Evolutionary conservation across 2,888 invertebrate species (phyloP), one percentile per base, ranked within the genome.

Genomic region (Leptothorax acervorum): DNA sequence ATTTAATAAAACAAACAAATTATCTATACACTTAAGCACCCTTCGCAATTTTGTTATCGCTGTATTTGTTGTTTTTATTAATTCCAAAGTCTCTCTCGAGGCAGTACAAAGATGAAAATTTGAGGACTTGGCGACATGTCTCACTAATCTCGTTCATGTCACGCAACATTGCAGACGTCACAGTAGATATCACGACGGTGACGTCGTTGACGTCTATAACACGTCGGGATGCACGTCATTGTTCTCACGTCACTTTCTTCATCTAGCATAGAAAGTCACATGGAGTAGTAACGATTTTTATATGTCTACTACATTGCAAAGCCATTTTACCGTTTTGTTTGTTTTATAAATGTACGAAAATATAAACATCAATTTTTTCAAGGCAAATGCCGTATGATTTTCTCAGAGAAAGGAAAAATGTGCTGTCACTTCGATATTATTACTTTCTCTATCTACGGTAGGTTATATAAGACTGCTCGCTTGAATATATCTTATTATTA

Each of bases 191-290:
- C 45, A 68, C 55, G 76, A 55, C 31, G 31, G 45, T 78, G 85
- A 85, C 78, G 71, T 76, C 79, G 85, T 83, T 85, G 86, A 88
- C 86, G 84, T 88, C 84, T 89, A 85, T 84, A 83, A 85, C 83
- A 83, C 84, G 66, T 78, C 66, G 31, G 18, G 73, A 11, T 51
- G n/a, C 12, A 74, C 12, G 74, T 74, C 74, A 74, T 74, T 71
- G 63, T 74, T 42, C 51, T 63, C 51, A 63, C n/a, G 23, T 15
- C 53, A 74, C 6, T 53, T 82, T 75, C 53, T 82, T 63, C 63
- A 74, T 74, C n/a, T 82, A 63, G 39, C 2, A 51, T 45, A 48
- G 35, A 23, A 78, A 68, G 2, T 31, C 18, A 8, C 18, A 23
- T 23, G 18, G 15, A 15, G 18, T 45, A 57, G 35, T 48, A 68